Percentiles rank a stretch among this genome's conserved stretches.
These are phyloP conservation scores for Mareca strepera DNA, from an alignment of 2,797 vertebrate species.

Conservation along the genomic window DNA sequence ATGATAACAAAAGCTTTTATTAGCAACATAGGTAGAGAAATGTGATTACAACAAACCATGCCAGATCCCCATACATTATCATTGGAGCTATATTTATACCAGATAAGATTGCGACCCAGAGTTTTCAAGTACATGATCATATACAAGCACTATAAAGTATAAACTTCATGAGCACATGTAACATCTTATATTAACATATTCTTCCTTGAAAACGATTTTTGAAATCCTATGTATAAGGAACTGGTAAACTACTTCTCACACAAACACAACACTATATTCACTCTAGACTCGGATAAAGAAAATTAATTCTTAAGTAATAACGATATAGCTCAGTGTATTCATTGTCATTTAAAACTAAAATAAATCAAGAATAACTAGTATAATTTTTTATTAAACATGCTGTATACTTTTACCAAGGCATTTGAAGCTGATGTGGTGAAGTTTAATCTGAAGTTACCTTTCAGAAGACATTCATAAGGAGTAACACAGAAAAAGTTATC, in stretches of 20 bases:
- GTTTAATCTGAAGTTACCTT: background rate
- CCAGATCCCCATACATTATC: constrained; percentile 41
- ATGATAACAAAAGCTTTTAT: constrained; percentile 55
- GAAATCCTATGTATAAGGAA: background rate
- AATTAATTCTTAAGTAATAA: background rate
- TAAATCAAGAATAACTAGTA: background rate
- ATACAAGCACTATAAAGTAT: constrained; percentile 31
- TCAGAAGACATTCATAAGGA: background rate
- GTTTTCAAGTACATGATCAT: constrained; percentile 47
- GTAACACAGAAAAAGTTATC: background rate
- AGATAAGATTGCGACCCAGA: constrained; percentile 43
- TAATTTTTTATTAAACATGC: background rate
- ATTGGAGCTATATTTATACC: constrained; percentile 56
- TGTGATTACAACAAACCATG: constrained; percentile 38
- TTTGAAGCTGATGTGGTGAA: background rate
- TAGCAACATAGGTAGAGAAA: constrained; percentile 67
- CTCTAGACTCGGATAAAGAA: background rate
- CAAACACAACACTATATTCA: background rate
- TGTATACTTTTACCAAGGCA: background rate
- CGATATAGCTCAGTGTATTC: background rate
- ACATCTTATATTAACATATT: background rate
- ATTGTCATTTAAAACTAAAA: background rate
- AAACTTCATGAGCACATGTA: background rate
- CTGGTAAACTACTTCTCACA: background rate
- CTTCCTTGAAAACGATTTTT: background rate